Evolutionary conservation across 53 echinoderm and acorn worm species (phyloP).

Genomic region (Temnopleurus reevesii): DNA sequence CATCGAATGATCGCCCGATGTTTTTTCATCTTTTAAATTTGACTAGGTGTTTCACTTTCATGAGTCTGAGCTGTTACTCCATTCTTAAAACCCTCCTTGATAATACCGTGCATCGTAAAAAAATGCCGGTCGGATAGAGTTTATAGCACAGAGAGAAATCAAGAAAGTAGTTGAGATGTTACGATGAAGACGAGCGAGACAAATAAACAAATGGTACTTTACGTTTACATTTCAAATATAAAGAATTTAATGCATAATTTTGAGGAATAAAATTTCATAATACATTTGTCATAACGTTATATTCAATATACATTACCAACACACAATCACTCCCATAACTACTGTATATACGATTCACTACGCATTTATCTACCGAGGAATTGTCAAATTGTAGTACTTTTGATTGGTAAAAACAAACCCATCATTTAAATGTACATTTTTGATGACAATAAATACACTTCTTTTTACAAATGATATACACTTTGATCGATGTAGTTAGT

Average conservation of each 20-base stretch:
- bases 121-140: too few species aligned
- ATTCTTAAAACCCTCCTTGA: too few species aligned
- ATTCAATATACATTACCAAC: constrained; percentile 5
- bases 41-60: too few species aligned
- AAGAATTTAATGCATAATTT: constrained; percentile 61
- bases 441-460: neutral
- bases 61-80: too few species aligned
- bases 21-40: too few species aligned
- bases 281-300: neutral
- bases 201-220: neutral
- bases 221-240: constrained; percentile 44
- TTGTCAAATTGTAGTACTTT: constrained; percentile 14
- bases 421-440: neutral
- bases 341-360: neutral
- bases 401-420: neutral
- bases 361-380: neutral
- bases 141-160: too few species aligned
- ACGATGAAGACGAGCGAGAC: neutral
- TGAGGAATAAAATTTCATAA: constrained; percentile 31
- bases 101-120: too few species aligned
- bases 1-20: too few species aligned
- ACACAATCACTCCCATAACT: constrained; percentile 8
- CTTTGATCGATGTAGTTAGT: neutral
- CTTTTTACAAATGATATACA: neutral
- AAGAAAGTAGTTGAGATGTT: too few species aligned